phyloP scores from a whole-genome alignment of 2,113 vertebrate genomes.

The Anthoscopus minutus region DNA sequence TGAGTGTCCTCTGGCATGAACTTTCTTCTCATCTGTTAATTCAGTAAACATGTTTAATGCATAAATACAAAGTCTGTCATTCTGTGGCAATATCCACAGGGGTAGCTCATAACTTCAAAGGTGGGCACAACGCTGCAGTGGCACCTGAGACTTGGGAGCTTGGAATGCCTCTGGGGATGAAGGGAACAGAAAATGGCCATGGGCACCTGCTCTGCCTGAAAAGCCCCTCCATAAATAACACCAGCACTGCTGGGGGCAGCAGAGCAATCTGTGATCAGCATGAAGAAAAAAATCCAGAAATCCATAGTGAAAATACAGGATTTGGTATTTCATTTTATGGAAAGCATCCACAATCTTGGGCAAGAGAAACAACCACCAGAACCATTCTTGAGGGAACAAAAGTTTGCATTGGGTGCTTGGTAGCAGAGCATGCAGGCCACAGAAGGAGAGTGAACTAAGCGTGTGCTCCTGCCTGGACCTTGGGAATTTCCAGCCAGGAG shows the following conservation, averaged over 20 bases:
- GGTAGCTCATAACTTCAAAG: background rate
- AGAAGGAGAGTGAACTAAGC: background rate
- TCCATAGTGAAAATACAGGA: background rate
- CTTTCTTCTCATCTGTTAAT: background rate
- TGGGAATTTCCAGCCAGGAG: background rate
- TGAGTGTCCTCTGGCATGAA: background rate
- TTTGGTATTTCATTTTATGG: background rate
- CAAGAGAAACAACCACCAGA: background rate
- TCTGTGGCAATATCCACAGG: background rate
- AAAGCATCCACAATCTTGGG: background rate
- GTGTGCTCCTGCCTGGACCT: background rate
- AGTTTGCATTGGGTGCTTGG: background rate
- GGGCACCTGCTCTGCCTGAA: background rate
- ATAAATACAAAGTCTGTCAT: background rate
- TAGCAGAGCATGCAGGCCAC: background rate
- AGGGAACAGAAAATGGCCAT: background rate
- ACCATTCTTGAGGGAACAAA: background rate
- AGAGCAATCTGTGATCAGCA: background rate
- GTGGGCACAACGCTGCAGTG: fast-evolving
- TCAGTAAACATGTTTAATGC: background rate
- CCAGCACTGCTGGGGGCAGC: background rate
- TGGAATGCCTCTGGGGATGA: background rate
- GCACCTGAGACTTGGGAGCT: background rate
- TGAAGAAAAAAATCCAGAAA: background rate
- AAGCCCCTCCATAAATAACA: background rate